Evolutionary conservation across 2,888 invertebrate genomes (phyloP).

Genomic region (Clivina fossor): DNA sequence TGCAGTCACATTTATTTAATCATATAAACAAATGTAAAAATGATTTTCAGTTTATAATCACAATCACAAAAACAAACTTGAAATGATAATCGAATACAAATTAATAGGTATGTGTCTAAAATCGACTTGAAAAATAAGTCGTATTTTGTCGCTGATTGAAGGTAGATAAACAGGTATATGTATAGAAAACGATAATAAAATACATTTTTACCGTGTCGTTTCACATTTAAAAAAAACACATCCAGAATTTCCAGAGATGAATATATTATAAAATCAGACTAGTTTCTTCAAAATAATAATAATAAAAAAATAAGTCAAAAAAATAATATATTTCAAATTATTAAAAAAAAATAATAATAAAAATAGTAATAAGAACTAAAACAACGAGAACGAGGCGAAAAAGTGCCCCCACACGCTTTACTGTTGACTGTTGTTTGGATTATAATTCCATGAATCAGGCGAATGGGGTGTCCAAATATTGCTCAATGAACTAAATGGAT

Average conservation of each 20-base stretch:
- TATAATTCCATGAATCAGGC: constrained; percentile 50
- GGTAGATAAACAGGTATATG: neutral
- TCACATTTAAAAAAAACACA: too few species aligned
- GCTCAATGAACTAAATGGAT: constrained; percentile 53
- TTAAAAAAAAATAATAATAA: neutral
- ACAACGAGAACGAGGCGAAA: constrained; percentile 3
- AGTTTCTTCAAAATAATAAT: neutral
- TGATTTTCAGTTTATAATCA: constrained; percentile 5
- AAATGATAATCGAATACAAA: constrained; percentile 1
- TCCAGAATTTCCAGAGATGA: too few species aligned
- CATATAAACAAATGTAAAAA: constrained; percentile 26
- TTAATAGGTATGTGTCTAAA: neutral
- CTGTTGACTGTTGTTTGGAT: constrained; percentile 17
- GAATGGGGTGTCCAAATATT: constrained; percentile 52
- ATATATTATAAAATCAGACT: constrained; percentile 19
- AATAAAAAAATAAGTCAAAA: neutral
- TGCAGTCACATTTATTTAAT: constrained; percentile 33
- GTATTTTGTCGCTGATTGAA: neutral
- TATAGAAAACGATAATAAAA: neutral
- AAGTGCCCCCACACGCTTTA: constrained; percentile 6
- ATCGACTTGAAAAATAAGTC: neutral
- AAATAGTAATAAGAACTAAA: neutral
- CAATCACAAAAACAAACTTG: constrained; percentile 21
- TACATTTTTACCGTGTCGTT: neutral
- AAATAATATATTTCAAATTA: neutral